phyloP scores from a whole-genome alignment of 2,797 vertebrate genomes.

The Tolypeutes matacus region DNA sequence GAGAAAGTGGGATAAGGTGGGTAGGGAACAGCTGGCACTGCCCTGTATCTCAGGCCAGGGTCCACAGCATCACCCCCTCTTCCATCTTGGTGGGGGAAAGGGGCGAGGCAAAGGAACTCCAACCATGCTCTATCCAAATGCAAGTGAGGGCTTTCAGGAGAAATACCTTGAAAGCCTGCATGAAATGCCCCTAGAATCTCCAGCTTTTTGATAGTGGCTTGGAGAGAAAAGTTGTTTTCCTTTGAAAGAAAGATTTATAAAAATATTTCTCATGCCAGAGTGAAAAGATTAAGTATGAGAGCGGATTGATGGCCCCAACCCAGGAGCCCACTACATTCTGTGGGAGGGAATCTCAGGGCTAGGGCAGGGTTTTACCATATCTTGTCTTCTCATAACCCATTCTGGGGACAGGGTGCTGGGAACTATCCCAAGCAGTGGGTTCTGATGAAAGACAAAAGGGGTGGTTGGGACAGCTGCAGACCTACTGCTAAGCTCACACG shows the following conservation, averaged over 20 bases:
- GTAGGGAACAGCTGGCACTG: slow-evolving; percentile 69
- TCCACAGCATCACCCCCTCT: slow-evolving; percentile 74
- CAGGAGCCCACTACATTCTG: neutral
- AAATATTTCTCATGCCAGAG: slow-evolving; percentile 32
- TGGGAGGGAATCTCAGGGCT: slow-evolving; percentile 20
- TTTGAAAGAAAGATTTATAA: slow-evolving; percentile 56
- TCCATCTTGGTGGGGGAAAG: slow-evolving; percentile 64
- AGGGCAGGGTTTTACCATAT: neutral
- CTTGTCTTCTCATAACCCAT: neutral
- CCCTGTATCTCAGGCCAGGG: slow-evolving; percentile 58
- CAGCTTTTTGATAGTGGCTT: slow-evolving; percentile 49
- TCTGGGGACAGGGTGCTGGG: slow-evolving; percentile 32
- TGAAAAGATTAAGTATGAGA: neutral
- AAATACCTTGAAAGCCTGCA: neutral
- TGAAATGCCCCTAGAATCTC: neutral
- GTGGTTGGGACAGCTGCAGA: slow-evolving; percentile 28
- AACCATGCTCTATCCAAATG: slow-evolving; percentile 80
- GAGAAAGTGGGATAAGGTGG: slow-evolving; percentile 79
- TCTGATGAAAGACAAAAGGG: slow-evolving; percentile 44
- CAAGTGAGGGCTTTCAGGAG: slow-evolving; percentile 32
- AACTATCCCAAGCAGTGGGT: slow-evolving; percentile 3
- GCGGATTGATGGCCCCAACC: slow-evolving; percentile 15
- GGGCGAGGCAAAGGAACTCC: slow-evolving; percentile 88
- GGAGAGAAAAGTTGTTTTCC: slow-evolving; percentile 9
- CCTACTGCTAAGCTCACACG: slow-evolving; percentile 78